Evolutionary conservation across 2,888 invertebrate genomes (phyloP), one percentile per base, ranked within the genome.

Genomic region (Cancer borealis): DNA sequence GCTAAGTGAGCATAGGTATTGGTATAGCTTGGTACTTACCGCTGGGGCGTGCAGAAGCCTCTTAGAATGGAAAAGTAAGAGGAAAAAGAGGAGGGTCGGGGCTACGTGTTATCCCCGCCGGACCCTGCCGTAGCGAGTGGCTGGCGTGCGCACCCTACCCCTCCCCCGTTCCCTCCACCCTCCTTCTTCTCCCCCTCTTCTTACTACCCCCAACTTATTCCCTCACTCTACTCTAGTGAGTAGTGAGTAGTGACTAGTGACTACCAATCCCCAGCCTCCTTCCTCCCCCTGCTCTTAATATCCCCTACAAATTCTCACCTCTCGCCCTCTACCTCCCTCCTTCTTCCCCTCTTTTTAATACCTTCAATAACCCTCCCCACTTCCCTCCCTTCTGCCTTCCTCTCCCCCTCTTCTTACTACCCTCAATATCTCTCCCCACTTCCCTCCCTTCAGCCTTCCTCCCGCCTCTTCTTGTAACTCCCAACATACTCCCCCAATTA

Each of bases 101-200:
- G 88, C 46, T n/a, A 45, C 46, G 49, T 46, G 88, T 10, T 46
- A 17, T n/a, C 88, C 88, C 46, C 88, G 46, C 88, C 47, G 46
- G 49, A 88, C 46, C 88, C 88, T n/a, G 46, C 49, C 88, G n/a
- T 46, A n/a, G 88, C 47, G 47, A 88, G 49, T 79, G 79, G 10
- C 30, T 79, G 79, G 79, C 30, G 6, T 30, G 79, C 79, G 79
- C 79, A 79, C 79, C 79, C 26, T 17, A 66, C 79, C 79, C 26
- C 79, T 30, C 17, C 46, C 46, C 8, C 79, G 30, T 8, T 30
- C 79, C 79, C 12, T 8, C 30, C 30, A 8, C 8, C 79, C 79
- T 30, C 79, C 14, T 30, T n/a, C 73, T 73, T n/a, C n/a, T 73
- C 26, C n/a, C 73, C 26, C 79, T 30, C 26, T 30, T 21, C 26